Conservation (phyloP, 2,888 invertebrate species). For the Synergus laeviventris region DNA sequence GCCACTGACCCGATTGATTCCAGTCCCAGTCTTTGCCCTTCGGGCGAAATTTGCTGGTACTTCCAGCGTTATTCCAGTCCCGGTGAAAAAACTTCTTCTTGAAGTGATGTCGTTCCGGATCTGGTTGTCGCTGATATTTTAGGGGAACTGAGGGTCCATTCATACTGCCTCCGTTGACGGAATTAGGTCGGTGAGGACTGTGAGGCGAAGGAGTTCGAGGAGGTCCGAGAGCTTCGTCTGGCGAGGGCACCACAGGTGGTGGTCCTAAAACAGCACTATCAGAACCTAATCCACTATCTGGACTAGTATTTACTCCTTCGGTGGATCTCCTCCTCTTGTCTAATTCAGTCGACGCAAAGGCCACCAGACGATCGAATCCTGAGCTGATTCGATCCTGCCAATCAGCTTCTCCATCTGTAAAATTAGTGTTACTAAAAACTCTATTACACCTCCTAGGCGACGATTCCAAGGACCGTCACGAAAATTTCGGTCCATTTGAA, state of each 20-base stretch:
- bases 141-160: slow-evolving; percentile 66
- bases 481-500: background rate
- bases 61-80: slow-evolving; percentile 75
- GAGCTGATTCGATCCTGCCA: slow-evolving; percentile 96
- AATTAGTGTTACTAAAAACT: slow-evolving; percentile 27
- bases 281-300: slow-evolving; percentile 89
- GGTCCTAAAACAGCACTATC: slow-evolving; percentile 70
- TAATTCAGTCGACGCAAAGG: slow-evolving; percentile 94
- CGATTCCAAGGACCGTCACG: background rate
- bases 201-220: slow-evolving; percentile 80
- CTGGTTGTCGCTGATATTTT: slow-evolving; percentile 75
- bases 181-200: slow-evolving; percentile 77
- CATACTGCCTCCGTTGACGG: slow-evolving; percentile 74
- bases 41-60: slow-evolving; percentile 82
- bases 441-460: background rate
- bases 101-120: slow-evolving; percentile 81
- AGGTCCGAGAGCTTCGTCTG: slow-evolving; percentile 77
- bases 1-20: slow-evolving; percentile 76
- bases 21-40: slow-evolving; percentile 87
- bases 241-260: slow-evolving; percentile 72
- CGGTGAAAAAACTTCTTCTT: slow-evolving; percentile 91
- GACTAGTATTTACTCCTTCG: slow-evolving; percentile 90
- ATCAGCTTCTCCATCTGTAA: slow-evolving; percentile 86
- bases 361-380: slow-evolving; percentile 95
- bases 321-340: slow-evolving; percentile 91